phyloP scores from a whole-genome alignment of 2,113 vertebrate genomes.

The Orthochromis indermauri region DNA sequence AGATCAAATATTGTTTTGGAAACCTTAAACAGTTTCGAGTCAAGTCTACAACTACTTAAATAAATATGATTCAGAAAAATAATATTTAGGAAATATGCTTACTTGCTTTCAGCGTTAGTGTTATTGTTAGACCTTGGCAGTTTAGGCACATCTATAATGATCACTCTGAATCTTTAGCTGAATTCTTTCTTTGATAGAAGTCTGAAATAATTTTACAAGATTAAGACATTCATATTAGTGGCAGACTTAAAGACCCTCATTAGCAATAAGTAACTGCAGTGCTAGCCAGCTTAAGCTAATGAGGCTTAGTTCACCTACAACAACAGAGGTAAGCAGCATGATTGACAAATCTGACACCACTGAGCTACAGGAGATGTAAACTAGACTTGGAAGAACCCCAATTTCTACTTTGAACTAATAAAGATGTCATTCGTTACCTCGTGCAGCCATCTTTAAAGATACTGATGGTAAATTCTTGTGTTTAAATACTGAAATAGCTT shows the following conservation, averaged over 20 bases:
- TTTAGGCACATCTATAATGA: neutral
- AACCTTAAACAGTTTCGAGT: neutral
- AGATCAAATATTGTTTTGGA: neutral
- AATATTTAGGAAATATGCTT: neutral
- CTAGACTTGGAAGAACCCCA: neutral
- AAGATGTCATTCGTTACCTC: neutral
- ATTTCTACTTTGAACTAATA: neutral
- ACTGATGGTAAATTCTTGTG: neutral
- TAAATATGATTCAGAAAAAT: neutral
- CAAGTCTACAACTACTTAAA: neutral
- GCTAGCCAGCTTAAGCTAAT: neutral
- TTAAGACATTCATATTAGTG: neutral
- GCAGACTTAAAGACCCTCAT: neutral
- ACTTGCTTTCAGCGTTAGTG: neutral
- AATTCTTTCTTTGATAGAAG: neutral
- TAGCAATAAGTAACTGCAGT: neutral
- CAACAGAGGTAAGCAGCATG: neutral
- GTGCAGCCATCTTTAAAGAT: neutral
- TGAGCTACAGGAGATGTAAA: neutral
- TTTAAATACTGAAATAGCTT: neutral
- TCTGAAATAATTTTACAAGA: neutral
- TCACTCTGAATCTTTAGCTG: neutral
- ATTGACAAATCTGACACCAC: neutral
- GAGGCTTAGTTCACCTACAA: neutral
- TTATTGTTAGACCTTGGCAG: neutral